Conservation (phyloP, 2,888 invertebrate genomes). For the Helicoverpa assulta region DNA sequence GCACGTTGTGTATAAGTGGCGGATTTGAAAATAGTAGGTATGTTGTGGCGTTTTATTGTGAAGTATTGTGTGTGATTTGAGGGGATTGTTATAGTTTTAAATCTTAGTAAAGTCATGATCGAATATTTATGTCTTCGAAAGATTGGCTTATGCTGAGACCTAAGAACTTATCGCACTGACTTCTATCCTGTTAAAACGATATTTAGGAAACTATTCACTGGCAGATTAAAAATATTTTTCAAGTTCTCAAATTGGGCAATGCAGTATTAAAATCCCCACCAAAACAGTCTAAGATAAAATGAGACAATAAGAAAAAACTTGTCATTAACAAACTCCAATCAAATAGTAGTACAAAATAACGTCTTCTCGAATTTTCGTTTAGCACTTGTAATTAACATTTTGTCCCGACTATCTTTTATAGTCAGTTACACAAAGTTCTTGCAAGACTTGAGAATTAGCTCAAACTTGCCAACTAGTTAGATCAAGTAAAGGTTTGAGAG, state of each 20-base stretch:
- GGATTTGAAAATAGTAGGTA: constrained; percentile 16
- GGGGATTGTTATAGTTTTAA: too few relatives aligned
- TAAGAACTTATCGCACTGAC: too few relatives aligned
- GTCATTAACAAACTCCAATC: constrained; percentile 32
- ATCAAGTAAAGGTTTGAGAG: constrained; percentile 24
- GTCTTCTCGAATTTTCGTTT: constrained; percentile 24
- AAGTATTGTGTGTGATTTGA: not conserved
- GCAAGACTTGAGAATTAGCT: constrained; percentile 41
- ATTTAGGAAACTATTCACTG: too few relatives aligned
- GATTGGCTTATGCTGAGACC: too few relatives aligned
- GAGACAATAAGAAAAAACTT: constrained; percentile 6
- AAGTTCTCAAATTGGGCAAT: too few relatives aligned
- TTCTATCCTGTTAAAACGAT: too few relatives aligned
- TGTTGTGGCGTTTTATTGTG: not conserved
- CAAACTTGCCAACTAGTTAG: constrained; percentile 44
- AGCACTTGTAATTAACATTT: constrained; percentile 43
- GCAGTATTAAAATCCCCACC: not conserved
- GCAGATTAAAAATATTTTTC: too few relatives aligned
- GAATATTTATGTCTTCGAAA: too few relatives aligned
- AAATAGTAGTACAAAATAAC: constrained; percentile 48
- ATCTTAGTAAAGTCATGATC: too few relatives aligned
- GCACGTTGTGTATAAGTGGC: constrained; percentile 34
- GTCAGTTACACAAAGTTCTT: constrained; percentile 40
- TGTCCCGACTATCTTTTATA: constrained; percentile 5
- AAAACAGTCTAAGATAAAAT: not conserved